Base-by-base conservation (phyloP, 53 echinoderm and acorn worm species). In the Temnopleurus reevesii region DNA sequence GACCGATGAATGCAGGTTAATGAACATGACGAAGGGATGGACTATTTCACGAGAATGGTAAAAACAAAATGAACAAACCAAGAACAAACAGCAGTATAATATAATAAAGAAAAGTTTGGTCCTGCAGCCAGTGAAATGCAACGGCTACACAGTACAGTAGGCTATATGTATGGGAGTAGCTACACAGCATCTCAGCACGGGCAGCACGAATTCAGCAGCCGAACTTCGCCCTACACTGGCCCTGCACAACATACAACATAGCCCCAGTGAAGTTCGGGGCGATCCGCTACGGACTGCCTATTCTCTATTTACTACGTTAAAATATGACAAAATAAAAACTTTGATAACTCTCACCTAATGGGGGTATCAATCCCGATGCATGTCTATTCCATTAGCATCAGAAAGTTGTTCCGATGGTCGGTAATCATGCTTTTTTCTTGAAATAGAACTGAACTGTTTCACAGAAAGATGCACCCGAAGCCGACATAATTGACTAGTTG, bases 401-500 rank as follows among this genome's bases (percentile, higher is more conserved):
- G 43, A 71, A 71, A 71, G 41, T 23, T n/a, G 41, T 13, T 71
- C 71, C 41, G 71, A 12, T 38, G 41, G 6, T 38, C 38, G 71
- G 21, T 38, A 71, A 71, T 71, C 71, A 71, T 71, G 71, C 71
- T 71, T 71, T 36, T 41, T 71, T 41, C 41, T 71, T 41, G 36
- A 8, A 71, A 38, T 38, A 19, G 71, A 34, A 71, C 71, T 38
- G n/a, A n/a, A 71, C 71, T 71, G 71, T 71, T 71, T 71, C 23
- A 71, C 43, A 6, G 65, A 18, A 71, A 23, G 38, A 41, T 41
- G 36, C 21, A 71, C 71, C 71, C 71, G 71, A 71, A 71, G 71
- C 71, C 71, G 71, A 71, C 71, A 71, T 71, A 71, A 71, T 71
- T 71, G 71, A 5, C 41, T 71, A 41, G 71, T 71, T 71, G 71